Evolutionary conservation across 2,888 invertebrate genomes (phyloP), one percentile per base, ranked within the genome.

Genomic region (Syrista parreyssii): DNA sequence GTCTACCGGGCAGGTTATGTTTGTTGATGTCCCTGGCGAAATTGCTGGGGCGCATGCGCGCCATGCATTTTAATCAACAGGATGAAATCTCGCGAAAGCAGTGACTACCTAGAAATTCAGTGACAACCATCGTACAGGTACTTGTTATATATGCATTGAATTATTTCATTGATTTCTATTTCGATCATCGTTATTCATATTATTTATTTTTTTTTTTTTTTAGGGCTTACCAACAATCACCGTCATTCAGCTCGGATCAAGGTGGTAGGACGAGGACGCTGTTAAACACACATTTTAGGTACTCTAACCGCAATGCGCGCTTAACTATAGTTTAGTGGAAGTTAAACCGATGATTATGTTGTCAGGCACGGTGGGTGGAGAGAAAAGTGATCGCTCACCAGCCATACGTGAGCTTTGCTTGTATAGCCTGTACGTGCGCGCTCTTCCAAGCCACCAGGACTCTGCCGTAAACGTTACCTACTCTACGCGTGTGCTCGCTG

Each of bases 341-440:
- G 89, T 89, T 89, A 89, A 91, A 90, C 90, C 89, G 86, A 90
- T 90, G 90, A 91, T 91, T 91, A 91, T 91, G 90, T 90, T 91
- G 91, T 91, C 91, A 90, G 88, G 85, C 81, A 80, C 79, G 83
- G 86, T 87, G 87, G 89, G 89, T 89, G 89, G 88, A 88, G 89
- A 88, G 88, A 82, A 88, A 88, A 89, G 88, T 88, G 89, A 90
- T 91, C 90, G 88, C 87, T 91, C 90, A 90, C 89, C 87, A 88
- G 85, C 79, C 75, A 79, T 74, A 76, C 79, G 76, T 36, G 33
- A 30, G 74, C 71, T 33, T 33, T 12, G 71, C 31, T 71, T 15
- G 71, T 33, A 31, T 31, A 33, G 33, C 79, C 79, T 73, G 79
- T 75, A 55, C 73, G 78, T 79, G 76, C 77, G 76, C 75, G 15